These are phyloP conservation scores for Caenorhabditis afra DNA, from an alignment of 2,888 invertebrate genomes.

Conservation along the genomic window DNA sequence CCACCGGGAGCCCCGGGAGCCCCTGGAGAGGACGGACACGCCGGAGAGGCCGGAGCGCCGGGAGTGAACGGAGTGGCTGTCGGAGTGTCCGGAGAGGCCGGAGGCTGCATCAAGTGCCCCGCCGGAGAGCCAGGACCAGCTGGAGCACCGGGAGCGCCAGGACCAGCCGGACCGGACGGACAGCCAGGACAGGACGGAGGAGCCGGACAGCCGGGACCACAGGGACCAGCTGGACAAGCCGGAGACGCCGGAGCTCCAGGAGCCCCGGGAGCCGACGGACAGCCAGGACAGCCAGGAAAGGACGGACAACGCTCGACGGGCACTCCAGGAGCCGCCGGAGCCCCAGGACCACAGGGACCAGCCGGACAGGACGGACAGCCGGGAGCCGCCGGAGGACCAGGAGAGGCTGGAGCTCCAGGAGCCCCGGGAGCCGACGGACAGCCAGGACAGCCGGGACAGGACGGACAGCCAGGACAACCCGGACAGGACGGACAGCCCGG, in stretches of 20 bases:
- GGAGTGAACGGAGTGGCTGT: conserved; percentile 56
- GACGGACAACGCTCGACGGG: conserved; percentile 62
- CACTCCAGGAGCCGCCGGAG: conserved; percentile 62
- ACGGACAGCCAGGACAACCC: conserved; percentile 51
- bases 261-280: conserved; percentile 61
- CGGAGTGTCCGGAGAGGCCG: conserved; percentile 14
- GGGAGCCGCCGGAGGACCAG: conserved; percentile 62
- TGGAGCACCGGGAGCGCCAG: conserved; percentile 65
- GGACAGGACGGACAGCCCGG: conserved; percentile 61
- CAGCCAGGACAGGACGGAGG: conserved; percentile 64
- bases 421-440: conserved; percentile 60
- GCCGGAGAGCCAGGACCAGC: conserved; percentile 62
- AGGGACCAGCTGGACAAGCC: conserved; percentile 62
- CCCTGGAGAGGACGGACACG: conserved; percentile 70
- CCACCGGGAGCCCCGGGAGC: conserved; percentile 68
- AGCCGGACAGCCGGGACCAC: conserved; percentile 65
- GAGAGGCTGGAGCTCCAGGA: conserved; percentile 63
- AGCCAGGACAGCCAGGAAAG: conserved; percentile 64
- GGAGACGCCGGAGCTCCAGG: conserved; percentile 67
- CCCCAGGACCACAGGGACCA: conserved; percentile 60
- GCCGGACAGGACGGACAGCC: conserved; percentile 60
- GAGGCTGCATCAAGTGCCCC: conserved; percentile 60
- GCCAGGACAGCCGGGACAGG: conserved; percentile 56
- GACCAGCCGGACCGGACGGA: conserved; percentile 63
- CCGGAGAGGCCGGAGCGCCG: conserved; percentile 68